Evolutionary conservation across 2,888 invertebrate species (phyloP), one percentile per base, ranked within the genome.

Genomic region (Pemphredon lugubris): DNA sequence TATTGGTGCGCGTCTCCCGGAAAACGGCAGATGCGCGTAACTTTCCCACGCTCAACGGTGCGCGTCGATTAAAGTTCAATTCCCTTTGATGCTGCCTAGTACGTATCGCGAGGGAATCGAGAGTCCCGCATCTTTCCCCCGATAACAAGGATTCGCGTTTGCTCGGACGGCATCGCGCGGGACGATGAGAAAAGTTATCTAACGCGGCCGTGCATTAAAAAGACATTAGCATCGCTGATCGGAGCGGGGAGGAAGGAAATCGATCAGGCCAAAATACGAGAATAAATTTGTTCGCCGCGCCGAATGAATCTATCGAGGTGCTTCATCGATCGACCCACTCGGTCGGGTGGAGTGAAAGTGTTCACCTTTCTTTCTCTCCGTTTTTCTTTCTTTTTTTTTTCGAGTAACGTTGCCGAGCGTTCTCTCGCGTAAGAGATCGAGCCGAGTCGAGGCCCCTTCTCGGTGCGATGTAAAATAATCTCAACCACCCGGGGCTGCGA

Each of bases 151-250:
- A n/a, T n/a, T n/a, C n/a, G n/a, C n/a, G n/a, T n/a, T n/a, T n/a
- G n/a, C n/a, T n/a, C n/a, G n/a, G n/a, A n/a, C n/a, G n/a, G n/a
- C n/a, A n/a, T n/a, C n/a, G n/a, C n/a, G n/a, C n/a, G n/a, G n/a
- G n/a, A n/a, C n/a, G n/a, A n/a, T n/a, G n/a, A n/a, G n/a, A n/a
- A n/a, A n/a, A n/a, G n/a, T n/a, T n/a, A n/a, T 14, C 44, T 71
- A 71, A 71, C 54, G 72, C 39, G 16, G 3, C 26, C 9, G 6
- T 0, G 44, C 72, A 73, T 73, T 73, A 71, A 73, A 73, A 73
- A 72, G 53, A 61, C 73, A 73, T 73, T 72, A 73, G 30, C 34
- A n/a, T 5, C 13, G 34, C 1, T 16, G 14, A 5, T 21, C 6
- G 44, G 1, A 21, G 14, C 9, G 32, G n/a, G 4, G 26, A 26